Base-by-base conservation (phyloP, 92 coral and sea anemone species). In the Chrysogorgia sp. region DNA sequence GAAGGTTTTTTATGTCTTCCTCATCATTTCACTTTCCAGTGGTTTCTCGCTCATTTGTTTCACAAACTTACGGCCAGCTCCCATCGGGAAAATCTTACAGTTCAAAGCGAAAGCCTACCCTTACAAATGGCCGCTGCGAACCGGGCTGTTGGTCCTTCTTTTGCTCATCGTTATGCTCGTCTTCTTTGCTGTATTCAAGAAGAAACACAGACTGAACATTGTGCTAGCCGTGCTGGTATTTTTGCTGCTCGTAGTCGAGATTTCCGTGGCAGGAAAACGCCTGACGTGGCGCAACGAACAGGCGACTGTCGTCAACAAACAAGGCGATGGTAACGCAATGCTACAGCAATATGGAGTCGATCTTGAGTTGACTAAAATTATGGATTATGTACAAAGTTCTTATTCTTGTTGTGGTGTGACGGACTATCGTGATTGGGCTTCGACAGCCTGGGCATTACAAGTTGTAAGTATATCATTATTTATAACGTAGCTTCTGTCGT, bases 341-440 rank as follows among this genome's bases (percentile, higher is more conserved):
- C 48, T 96, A 65, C 88, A 86, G 34, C 85, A 87, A 37, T 96
- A 96, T 41, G 99, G 92, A 21, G 1, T 63, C 23, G 91, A 91
- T 40, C 74, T 88, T 40, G 88, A 89, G 33, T 85, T 92, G 33
- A 91, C 99, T 0, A 63, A 85, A 25, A 92, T 90, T 30, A 64
- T 96, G 79, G 99, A 96, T 80, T 71, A 68, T 22, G 87, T 91
- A 52, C 99, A 96, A 58, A 84, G 75, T 35, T 82, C 85, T n/a
- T 96, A 85, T 65, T 91, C 88, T 19, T 96, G 99, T 64, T 96
- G 99, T 81, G 99, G 99, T 15, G 80, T 96, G 6, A 64, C 69
- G 70, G 97, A 96, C 67, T 96, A 89, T 68, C 92, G 97, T 20
- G 99, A 96, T 60, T 96, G 99, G 99, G 92, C 92, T 72, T 85